These are phyloP conservation scores for Sturnira hondurensis DNA, from an alignment of 2,113 vertebrate genomes.

Conservation along the genomic window DNA sequence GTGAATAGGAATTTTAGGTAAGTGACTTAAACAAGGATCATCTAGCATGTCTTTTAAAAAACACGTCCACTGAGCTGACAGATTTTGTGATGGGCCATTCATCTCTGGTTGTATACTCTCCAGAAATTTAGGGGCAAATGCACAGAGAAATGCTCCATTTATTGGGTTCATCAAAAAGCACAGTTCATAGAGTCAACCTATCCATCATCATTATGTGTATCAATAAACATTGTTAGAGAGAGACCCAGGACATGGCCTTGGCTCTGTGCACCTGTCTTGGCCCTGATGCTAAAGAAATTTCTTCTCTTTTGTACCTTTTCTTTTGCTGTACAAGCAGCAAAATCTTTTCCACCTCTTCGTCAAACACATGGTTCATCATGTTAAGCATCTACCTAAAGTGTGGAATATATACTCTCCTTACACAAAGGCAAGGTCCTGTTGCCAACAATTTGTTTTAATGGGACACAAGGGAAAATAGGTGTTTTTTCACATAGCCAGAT, in stretches of 20 bases:
- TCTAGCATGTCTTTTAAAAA: not conserved
- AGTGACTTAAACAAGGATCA: not conserved
- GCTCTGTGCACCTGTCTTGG: not conserved
- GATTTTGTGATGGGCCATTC: not conserved
- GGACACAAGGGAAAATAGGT: not conserved
- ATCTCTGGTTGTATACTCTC: not conserved
- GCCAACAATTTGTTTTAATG: slow-evolving; percentile 17
- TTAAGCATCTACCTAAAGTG: not conserved
- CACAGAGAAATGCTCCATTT: not conserved
- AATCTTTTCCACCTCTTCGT: not conserved
- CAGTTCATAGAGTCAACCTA: not conserved
- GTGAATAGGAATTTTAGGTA: not conserved
- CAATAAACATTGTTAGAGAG: not conserved
- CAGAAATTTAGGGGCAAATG: not conserved
- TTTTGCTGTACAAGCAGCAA: not conserved
- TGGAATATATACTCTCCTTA: not conserved
- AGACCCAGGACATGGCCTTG: not conserved
- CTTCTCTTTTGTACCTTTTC: not conserved
- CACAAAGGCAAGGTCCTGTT: not conserved
- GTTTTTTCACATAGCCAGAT: slow-evolving; percentile 34
- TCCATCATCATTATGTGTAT: not conserved
- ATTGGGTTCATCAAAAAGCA: not conserved
- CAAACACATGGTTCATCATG: not conserved
- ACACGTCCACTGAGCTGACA: not conserved
- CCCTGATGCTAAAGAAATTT: not conserved